Evolutionary conservation across 2,888 invertebrate species (phyloP).

Genomic region (Eulithis prunata): DNA sequence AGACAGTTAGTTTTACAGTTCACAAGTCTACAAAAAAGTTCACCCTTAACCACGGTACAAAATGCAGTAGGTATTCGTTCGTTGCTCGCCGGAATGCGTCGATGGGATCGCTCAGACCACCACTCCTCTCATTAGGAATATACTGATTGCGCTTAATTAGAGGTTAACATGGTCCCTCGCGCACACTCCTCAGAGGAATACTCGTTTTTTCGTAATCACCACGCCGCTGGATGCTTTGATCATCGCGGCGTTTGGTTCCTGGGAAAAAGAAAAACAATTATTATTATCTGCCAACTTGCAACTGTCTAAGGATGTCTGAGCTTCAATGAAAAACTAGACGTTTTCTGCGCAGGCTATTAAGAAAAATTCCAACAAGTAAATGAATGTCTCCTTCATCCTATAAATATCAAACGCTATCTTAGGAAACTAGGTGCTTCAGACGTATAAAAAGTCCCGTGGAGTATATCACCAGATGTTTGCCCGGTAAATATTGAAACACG

Average conservation of each 20-base stretch:
- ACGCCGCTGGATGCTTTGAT: constrained; percentile 80
- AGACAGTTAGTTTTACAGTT: constrained; percentile 1
- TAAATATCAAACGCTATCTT: constrained; percentile 17
- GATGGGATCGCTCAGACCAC: constrained; percentile 80
- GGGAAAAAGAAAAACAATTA: constrained; percentile 65
- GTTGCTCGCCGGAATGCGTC: constrained; percentile 77
- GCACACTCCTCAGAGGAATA: constrained; percentile 73
- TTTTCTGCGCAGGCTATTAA: not conserved
- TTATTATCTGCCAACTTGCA: constrained; percentile 42
- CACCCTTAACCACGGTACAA: constrained; percentile 45
- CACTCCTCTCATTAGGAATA: constrained; percentile 84
- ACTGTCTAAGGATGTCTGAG: constrained; percentile 35
- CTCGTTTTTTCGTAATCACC: constrained; percentile 81
- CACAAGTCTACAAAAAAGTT: constrained; percentile 2
- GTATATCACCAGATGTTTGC: constrained; percentile 77
- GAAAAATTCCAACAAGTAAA: too few relatives aligned
- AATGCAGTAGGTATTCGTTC: constrained; percentile 72
- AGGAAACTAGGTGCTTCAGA: constrained; percentile 41
- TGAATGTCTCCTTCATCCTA: not conserved
- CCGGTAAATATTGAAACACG: constrained; percentile 84
- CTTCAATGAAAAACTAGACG: constrained; percentile 37
- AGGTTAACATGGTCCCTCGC: constrained; percentile 76
- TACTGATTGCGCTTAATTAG: constrained; percentile 84
- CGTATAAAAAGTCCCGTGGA: constrained; percentile 55
- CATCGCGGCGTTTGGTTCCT: constrained; percentile 77